Evolutionary conservation across 2,888 invertebrate species (phyloP).

Genomic region (Drosophila borealis): DNA sequence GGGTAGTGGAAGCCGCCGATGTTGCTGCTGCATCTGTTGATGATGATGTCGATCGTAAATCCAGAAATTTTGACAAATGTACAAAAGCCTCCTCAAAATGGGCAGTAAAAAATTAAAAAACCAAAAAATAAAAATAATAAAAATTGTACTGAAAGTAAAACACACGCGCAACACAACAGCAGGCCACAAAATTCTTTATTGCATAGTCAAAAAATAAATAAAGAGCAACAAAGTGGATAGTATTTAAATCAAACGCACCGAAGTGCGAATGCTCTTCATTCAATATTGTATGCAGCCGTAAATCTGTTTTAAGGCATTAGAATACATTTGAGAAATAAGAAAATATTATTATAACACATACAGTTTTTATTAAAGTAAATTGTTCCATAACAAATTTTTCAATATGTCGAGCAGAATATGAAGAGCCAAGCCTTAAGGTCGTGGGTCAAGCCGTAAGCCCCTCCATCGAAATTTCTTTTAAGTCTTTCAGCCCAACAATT

Average conservation of each 20-base stretch:
- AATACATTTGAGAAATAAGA: neutral
- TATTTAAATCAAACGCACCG: neutral
- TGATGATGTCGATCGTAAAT: conserved; percentile 81
- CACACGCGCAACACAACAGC: conserved; percentile 12
- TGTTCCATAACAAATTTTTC: too few species aligned
- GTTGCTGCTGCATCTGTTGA: conserved; percentile 55
- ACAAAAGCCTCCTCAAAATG: conserved; percentile 75
- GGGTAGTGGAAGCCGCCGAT: conserved; percentile 8
- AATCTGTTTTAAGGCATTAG: neutral
- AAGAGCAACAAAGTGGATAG: conserved; percentile 5
- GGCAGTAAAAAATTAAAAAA: conserved; percentile 78
- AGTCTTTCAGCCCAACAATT: too few species aligned
- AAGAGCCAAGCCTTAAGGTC: too few species aligned
- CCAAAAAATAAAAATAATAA: conserved; percentile 38
- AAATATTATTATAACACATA: neutral
- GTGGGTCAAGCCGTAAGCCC: too few species aligned
- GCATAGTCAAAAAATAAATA: conserved; percentile 38
- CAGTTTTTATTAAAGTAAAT: too few species aligned
- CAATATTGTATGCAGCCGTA: neutral
- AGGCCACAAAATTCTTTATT: conserved; percentile 55
- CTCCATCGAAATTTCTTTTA: too few species aligned
- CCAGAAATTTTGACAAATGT: conserved; percentile 77
- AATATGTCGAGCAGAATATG: too few species aligned
- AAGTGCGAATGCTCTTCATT: conserved; percentile 40
- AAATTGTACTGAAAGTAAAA: conserved; percentile 37